phyloP scores from a whole-genome alignment of 2,113 vertebrate genomes.

The Plecturocebus donacophilus region DNA sequence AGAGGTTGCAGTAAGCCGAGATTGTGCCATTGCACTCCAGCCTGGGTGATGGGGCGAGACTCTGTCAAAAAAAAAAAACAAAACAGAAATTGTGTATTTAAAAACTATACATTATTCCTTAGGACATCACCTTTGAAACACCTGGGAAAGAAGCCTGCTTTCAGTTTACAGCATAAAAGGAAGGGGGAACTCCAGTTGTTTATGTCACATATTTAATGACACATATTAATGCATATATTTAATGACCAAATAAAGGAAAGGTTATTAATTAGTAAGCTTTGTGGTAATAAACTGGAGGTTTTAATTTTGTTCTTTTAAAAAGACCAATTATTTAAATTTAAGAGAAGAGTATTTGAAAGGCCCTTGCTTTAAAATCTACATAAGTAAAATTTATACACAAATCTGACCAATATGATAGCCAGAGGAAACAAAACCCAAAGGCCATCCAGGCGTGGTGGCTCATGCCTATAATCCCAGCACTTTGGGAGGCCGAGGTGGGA shows the following conservation, averaged over 20 bases:
- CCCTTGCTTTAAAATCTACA: neutral
- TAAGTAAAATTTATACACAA: neutral
- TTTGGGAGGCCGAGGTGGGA: no score
- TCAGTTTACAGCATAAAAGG: neutral
- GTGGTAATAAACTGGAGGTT: neutral
- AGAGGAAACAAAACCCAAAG: neutral
- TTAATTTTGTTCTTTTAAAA: slow-evolving; percentile 24
- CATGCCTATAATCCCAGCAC: no score
- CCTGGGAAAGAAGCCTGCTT: neutral
- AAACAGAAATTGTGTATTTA: neutral
- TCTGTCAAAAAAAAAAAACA: no score
- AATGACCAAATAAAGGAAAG: neutral
- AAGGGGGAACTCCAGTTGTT: neutral
- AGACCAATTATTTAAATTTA: slow-evolving; percentile 11
- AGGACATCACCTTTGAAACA: neutral
- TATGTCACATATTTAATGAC: neutral
- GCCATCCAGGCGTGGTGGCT: no score
- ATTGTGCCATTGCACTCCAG: no score
- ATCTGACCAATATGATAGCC: neutral
- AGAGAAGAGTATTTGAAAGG: neutral
- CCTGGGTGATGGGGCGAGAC: no score
- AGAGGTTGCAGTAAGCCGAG: no score
- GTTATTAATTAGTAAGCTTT: neutral
- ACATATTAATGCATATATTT: neutral
- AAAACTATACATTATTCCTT: neutral